Percentiles rank a stretch among this genome's conserved stretches.
These are phyloP conservation scores for Pelusios castaneus DNA, from an alignment of 2,113 vertebrate species.

Conservation along the genomic window DNA sequence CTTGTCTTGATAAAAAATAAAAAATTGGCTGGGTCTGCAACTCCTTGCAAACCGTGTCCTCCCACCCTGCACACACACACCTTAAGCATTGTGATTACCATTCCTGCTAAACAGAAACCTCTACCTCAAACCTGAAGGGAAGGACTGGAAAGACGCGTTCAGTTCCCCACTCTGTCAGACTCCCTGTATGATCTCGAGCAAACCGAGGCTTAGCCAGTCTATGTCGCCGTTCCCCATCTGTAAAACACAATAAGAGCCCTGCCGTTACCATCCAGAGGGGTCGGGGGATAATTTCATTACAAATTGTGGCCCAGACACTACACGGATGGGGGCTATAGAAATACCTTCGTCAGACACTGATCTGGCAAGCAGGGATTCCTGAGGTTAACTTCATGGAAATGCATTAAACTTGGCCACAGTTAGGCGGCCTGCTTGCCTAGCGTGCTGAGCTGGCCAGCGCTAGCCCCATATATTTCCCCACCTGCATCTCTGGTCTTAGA, in stretches of 20 bases:
- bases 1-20: neutral
- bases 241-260: too few relatives aligned
- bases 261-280: neutral
- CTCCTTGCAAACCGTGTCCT: neutral
- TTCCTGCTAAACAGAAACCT: too few relatives aligned
- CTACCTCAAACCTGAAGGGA: too few relatives aligned
- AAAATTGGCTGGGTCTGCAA: too few relatives aligned
- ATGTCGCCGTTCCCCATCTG: neutral
- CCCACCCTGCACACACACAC: too few relatives aligned
- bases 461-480: too few relatives aligned
- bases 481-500: neutral
- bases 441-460: too few relatives aligned
- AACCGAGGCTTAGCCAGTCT: neutral
- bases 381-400: neutral
- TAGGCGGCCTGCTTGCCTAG: too few relatives aligned
- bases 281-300: neutral
- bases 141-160: too few relatives aligned
- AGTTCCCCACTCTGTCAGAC: too few relatives aligned
- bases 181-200: neutral
- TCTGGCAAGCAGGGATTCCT: neutral
- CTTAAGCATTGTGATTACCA: too few relatives aligned
- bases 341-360: neutral
- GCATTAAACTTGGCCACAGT: neutral
- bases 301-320: neutral
- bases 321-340: neutral